Evolutionary conservation across 92 coral and sea anemone genomes (phyloP).

Genomic region (Pocillopora meandrina): DNA sequence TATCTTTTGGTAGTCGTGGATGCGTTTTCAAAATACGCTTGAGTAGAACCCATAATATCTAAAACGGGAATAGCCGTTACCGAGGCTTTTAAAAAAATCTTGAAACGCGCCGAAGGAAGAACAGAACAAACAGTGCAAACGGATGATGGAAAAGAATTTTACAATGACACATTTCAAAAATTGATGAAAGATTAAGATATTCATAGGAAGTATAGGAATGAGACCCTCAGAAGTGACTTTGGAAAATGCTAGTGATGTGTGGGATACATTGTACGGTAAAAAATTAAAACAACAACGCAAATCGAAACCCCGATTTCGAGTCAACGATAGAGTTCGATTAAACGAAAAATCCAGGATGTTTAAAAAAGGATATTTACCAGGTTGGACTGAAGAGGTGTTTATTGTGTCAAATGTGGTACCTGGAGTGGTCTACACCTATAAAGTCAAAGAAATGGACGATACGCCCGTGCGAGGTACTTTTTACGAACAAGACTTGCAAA

Average conservation of each 20-base stretch:
- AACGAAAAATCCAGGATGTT: constrained; percentile 20
- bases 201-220: constrained; percentile 18
- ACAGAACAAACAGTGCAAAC: neutral
- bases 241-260: constrained; percentile 7
- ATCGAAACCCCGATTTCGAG: constrained; percentile 11
- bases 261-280: constrained; percentile 5
- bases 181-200: too few species aligned
- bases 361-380: constrained; percentile 51
- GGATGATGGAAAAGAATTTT: neutral
- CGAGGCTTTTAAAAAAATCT: constrained; percentile 9
- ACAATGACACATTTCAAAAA: neutral
- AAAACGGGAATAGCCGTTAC: constrained; percentile 26
- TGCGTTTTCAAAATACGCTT: constrained; percentile 45
- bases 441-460: constrained; percentile 44
- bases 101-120: neutral
- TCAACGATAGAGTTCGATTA: constrained; percentile 43
- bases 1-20: constrained; percentile 23
- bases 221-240: constrained; percentile 26
- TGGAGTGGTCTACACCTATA: constrained; percentile 33
- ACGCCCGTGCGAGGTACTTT: constrained; percentile 42
- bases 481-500: constrained; percentile 51
- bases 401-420: neutral
- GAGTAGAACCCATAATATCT: constrained; percentile 48
- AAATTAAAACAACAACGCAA: neutral
- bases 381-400: constrained; percentile 62